These are phyloP conservation scores for Pterocles gutturalis DNA, from an alignment of 2,113 vertebrate genomes.

Conservation along the genomic window DNA sequence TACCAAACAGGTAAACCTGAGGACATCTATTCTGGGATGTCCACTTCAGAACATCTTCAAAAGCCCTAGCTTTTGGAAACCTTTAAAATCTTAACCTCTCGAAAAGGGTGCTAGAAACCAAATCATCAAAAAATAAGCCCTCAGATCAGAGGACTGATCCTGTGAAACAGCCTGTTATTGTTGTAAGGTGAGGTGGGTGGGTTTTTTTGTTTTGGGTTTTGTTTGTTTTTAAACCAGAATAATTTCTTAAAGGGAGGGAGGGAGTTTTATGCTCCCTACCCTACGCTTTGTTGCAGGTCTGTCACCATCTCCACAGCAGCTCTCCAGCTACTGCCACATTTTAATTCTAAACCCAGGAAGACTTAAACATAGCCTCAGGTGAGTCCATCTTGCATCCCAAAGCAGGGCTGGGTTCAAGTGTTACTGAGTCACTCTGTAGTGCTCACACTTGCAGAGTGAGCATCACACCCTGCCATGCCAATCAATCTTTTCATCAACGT, in stretches of 20 bases:
- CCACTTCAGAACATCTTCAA: background rate
- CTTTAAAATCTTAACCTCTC: background rate
- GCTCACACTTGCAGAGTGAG: background rate
- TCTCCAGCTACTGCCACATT: background rate
- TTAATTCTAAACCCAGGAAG: background rate
- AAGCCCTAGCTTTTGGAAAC: background rate
- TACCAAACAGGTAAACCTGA: background rate
- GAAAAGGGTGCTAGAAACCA: background rate
- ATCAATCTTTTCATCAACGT: slow-evolving; percentile 11
- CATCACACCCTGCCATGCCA: background rate
- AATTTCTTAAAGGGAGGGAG: background rate
- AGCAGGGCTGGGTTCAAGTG: background rate
- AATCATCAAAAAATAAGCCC: background rate
- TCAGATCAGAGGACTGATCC: background rate
- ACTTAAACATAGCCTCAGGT: background rate
- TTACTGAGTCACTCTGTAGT: background rate
- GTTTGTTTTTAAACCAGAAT: background rate
- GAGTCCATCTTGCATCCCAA: background rate
- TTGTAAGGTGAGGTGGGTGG: background rate
- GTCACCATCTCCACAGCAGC: background rate
- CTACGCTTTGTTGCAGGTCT: background rate
- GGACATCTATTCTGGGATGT: background rate
- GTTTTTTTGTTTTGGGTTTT: too few relatives aligned
- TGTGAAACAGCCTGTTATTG: background rate
- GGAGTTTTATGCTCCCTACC: background rate